A percentile compares a stretch with the other conserved stretches of the same genome.
These are phyloP conservation scores for Quadroppia sp. DNA, from an alignment of 2,888 invertebrate species.

Conservation along the genomic window DNA sequence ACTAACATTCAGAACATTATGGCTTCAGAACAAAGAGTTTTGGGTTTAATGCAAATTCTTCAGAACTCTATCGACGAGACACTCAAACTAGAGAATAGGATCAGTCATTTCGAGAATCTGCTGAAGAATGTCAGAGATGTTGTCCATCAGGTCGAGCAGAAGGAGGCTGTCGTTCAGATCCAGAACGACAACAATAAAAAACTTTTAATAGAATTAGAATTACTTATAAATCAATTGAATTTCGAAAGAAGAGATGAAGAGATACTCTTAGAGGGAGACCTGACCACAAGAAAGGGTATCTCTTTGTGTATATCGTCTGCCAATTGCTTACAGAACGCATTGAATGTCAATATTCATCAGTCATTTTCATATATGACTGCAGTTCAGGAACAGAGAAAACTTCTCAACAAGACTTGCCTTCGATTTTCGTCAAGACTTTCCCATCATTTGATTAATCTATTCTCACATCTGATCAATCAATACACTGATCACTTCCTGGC, in stretches of 20 bases:
- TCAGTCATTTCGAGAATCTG: slow-evolving; percentile 50
- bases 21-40: slow-evolving; percentile 77
- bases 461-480: slow-evolving; percentile 74
- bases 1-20: slow-evolving; percentile 87
- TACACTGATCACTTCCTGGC: slow-evolving; percentile 43
- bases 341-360: slow-evolving; percentile 57
- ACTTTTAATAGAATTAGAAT: slow-evolving; percentile 71
- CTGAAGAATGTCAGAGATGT: slow-evolving; percentile 77
- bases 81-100: slow-evolving; percentile 49
- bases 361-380: slow-evolving; percentile 61
- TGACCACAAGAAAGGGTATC: slow-evolving; percentile 59
- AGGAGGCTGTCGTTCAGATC: slow-evolving; percentile 77
- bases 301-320: slow-evolving; percentile 63
- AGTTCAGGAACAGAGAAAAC: slow-evolving; percentile 72
- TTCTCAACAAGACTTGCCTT: slow-evolving; percentile 69
- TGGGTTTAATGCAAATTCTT: slow-evolving; percentile 65
- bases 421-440: slow-evolving; percentile 78
- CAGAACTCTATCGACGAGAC: slow-evolving; percentile 73
- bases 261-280: slow-evolving; percentile 68
- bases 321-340: slow-evolving; percentile 67
- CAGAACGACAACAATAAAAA: slow-evolving; percentile 79
- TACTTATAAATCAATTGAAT: slow-evolving; percentile 68
- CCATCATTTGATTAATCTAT: slow-evolving; percentile 86
- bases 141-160: slow-evolving; percentile 85
- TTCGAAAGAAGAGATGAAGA: slow-evolving; percentile 64